These are phyloP conservation scores for Xiphorhynchus erythropygius DNA, from an alignment of 2,797 vertebrate species.

Conservation along the genomic window DNA sequence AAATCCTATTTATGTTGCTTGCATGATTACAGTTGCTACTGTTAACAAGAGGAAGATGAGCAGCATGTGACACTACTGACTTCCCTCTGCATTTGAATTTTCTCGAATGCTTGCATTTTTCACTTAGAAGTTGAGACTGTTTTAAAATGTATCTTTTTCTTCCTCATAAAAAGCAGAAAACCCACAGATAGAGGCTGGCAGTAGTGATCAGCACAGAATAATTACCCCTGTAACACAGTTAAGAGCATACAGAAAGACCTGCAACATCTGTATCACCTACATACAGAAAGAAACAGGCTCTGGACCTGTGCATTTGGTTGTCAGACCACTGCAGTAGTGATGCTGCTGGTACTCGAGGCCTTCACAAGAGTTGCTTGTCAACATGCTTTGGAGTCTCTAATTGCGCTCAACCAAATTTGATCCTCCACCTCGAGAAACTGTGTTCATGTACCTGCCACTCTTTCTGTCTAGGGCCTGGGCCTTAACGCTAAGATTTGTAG, in stretches of 20 bases:
- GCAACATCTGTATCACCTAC: neutral
- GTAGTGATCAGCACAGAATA: neutral
- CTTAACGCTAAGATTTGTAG: neutral
- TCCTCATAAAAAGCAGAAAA: neutral
- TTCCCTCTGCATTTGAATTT: neutral
- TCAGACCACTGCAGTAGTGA: neutral
- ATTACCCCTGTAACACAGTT: neutral
- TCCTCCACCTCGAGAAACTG: neutral
- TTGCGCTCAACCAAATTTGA: neutral
- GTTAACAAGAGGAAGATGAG: neutral
- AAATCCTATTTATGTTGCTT: constrained; percentile 12
- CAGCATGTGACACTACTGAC: neutral
- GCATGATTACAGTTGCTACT: neutral
- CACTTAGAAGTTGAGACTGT: neutral
- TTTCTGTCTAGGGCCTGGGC: neutral
- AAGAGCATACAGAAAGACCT: neutral
- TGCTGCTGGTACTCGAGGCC: neutral
- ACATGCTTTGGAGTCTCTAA: neutral
- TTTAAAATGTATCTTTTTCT: neutral
- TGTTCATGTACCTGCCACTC: fast-evolving
- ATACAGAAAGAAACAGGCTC: neutral
- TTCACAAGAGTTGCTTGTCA: neutral
- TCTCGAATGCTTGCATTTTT: neutral
- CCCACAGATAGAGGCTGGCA: neutral
- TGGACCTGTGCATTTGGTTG: neutral